A percentile compares a stretch with the other conserved stretches of the same genome.
Conservation (phyloP, 2,888 invertebrate species). For the Andrena marginata region DNA sequence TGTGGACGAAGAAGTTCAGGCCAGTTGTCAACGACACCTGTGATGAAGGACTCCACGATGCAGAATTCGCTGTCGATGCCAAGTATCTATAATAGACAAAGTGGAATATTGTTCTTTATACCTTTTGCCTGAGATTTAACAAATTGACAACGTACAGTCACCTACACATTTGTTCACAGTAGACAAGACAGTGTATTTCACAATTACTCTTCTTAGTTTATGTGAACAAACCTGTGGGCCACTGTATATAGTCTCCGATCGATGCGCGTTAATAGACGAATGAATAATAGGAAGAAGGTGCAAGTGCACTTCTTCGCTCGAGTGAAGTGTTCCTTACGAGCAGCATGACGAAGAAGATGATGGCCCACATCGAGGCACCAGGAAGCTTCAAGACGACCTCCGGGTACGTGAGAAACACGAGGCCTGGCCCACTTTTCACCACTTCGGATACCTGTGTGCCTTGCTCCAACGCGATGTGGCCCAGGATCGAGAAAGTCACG, state of each 20-base stretch:
- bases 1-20: slow-evolving; percentile 87
- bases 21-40: slow-evolving; percentile 88
- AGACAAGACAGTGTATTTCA: no score
- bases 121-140: no score
- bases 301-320: slow-evolving; percentile 28
- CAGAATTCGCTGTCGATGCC: slow-evolving; percentile 92
- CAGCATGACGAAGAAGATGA: slow-evolving; percentile 91
- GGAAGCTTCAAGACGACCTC: slow-evolving; percentile 91
- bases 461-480: slow-evolving; percentile 88
- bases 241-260: not conserved
- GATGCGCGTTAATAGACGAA: slow-evolving; percentile 17
- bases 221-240: no score
- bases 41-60: slow-evolving; percentile 88
- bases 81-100: slow-evolving; percentile 86
- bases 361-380: slow-evolving; percentile 90
- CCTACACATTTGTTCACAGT: no score
- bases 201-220: no score
- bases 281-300: not conserved
- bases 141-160: no score
- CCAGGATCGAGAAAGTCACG: slow-evolving; percentile 91
- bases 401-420: slow-evolving; percentile 91
- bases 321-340: slow-evolving; percentile 84
- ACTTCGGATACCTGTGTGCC: slow-evolving; percentile 86
- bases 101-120: not conserved
- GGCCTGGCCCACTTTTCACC: slow-evolving; percentile 89